Evolutionary conservation across 92 coral and sea anemone species (phyloP).

Genomic region (Siderastrea radians): DNA sequence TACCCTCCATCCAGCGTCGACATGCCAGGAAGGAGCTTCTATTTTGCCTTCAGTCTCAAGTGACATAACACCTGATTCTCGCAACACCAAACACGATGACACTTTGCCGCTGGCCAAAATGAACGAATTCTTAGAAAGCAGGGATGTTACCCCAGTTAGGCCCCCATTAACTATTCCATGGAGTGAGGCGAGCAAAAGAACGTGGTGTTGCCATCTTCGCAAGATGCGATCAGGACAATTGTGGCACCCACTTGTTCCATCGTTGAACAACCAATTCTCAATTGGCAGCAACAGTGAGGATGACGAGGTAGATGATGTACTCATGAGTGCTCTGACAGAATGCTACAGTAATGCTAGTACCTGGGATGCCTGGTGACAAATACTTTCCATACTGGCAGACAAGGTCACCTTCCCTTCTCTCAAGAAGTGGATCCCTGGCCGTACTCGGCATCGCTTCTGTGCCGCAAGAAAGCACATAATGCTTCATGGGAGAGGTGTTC

Average conservation of each 20-base stretch:
- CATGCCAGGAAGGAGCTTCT: neutral
- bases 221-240: slow-evolving; percentile 17
- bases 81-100: neutral
- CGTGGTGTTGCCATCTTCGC: slow-evolving; percentile 41
- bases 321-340: slow-evolving; percentile 41
- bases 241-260: slow-evolving; percentile 23
- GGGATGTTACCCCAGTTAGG: slow-evolving; percentile 38
- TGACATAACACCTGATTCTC: slow-evolving; percentile 6
- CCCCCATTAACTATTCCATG: slow-evolving; percentile 31
- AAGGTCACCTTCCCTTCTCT: slow-evolving; percentile 49
- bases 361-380: slow-evolving; percentile 57
- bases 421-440: slow-evolving; percentile 48
- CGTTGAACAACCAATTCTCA: neutral
- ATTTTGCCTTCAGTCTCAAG: neutral
- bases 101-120: slow-evolving; percentile 23
- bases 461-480: slow-evolving; percentile 48
- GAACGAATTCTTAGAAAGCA: slow-evolving; percentile 39
- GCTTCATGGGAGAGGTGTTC: slow-evolving; percentile 56
- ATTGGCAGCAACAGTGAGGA: slow-evolving; percentile 7
- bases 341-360: slow-evolving; percentile 42
- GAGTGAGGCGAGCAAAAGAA: slow-evolving; percentile 40
- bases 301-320: slow-evolving; percentile 29
- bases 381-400: slow-evolving; percentile 35
- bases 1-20: neutral
- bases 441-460: slow-evolving; percentile 44